phyloP scores from a whole-genome alignment of 2,888 invertebrate species.

The Doris montereyensis region DNA sequence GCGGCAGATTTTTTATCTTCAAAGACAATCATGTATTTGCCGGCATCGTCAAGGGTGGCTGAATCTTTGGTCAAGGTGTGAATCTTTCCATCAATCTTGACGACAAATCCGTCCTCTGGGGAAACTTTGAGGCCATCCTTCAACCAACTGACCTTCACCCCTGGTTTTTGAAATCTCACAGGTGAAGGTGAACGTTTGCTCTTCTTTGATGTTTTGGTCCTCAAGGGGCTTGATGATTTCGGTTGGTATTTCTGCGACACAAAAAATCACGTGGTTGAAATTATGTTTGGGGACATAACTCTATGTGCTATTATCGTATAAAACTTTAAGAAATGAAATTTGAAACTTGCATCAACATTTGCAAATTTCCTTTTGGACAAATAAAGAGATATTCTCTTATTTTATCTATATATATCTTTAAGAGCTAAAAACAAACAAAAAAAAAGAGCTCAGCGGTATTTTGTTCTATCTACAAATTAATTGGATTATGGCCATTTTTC shows the following conservation, averaged over 20 bases:
- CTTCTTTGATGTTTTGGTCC: slow-evolving; percentile 52
- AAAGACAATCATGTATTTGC: slow-evolving; percentile 62
- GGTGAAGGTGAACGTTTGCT: slow-evolving; percentile 82
- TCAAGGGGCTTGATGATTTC: slow-evolving; percentile 52
- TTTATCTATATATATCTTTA: too few species aligned
- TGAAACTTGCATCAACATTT: too few species aligned
- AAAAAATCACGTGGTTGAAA: neutral
- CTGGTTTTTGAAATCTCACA: slow-evolving; percentile 94
- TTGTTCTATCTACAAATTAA: too few species aligned
- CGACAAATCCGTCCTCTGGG: slow-evolving; percentile 84
- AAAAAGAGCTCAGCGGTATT: too few species aligned
- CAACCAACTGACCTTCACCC: slow-evolving; percentile 93
- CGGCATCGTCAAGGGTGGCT: slow-evolving; percentile 62
- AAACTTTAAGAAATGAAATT: too few species aligned
- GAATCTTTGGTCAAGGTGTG: slow-evolving; percentile 64
- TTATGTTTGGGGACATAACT: too few species aligned
- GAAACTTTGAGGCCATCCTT: slow-evolving; percentile 84
- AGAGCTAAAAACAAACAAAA: too few species aligned
- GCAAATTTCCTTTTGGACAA: too few species aligned
- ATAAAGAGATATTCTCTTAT: too few species aligned
- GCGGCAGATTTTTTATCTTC: slow-evolving; percentile 63
- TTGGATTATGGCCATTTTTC: too few species aligned
- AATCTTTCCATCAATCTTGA: slow-evolving; percentile 82
- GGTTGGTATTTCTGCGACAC: slow-evolving; percentile 50
- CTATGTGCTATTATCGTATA: too few species aligned